Percentiles rank a stretch among this genome's conserved stretches.
phyloP scores from a whole-genome alignment of 64 coral and sea anemone genomes.

The Montipora efflorescens region DNA sequence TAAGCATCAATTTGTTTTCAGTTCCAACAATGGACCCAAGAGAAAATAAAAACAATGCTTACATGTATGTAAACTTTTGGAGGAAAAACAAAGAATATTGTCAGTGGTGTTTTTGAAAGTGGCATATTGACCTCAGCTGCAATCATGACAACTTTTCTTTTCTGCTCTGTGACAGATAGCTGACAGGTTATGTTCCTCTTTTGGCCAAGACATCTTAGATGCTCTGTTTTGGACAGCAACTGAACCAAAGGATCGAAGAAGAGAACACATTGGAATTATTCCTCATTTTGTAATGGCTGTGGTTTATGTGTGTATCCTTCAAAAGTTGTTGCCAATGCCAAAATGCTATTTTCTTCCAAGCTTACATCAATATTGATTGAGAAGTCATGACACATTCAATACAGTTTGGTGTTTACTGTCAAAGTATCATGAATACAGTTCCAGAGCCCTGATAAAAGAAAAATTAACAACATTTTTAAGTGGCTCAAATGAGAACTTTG shows the following conservation, averaged over 20 bases:
- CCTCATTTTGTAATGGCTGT: slow-evolving; percentile 93
- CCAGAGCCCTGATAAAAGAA: no score
- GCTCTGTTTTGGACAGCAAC: slow-evolving; percentile 98
- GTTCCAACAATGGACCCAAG: no score
- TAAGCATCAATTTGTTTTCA: no score
- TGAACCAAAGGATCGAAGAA: slow-evolving; percentile 86
- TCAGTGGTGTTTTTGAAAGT: no score
- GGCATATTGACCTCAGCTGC: no score
- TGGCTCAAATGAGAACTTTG: no score
- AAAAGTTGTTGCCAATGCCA: not conserved
- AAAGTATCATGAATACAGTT: no score
- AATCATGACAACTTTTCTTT: not conserved
- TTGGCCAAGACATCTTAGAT: slow-evolving; percentile 99
- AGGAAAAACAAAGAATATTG: no score
- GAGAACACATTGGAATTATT: slow-evolving; percentile 86
- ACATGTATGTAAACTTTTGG: no score
- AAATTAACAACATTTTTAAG: no score
- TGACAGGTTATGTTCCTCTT: slow-evolving; percentile 94
- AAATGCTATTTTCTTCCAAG: not conserved
- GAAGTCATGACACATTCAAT: not conserved
- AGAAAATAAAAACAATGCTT: no score
- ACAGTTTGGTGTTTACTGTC: not conserved
- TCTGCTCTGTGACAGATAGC: slow-evolving; percentile 75
- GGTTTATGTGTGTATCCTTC: slow-evolving; percentile 99
- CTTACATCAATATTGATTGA: not conserved